A percentile compares a stretch with the other conserved stretches of the same genome.
Conservation (phyloP, 1,140 invertebrate species). For the Aricia agestis region DNA sequence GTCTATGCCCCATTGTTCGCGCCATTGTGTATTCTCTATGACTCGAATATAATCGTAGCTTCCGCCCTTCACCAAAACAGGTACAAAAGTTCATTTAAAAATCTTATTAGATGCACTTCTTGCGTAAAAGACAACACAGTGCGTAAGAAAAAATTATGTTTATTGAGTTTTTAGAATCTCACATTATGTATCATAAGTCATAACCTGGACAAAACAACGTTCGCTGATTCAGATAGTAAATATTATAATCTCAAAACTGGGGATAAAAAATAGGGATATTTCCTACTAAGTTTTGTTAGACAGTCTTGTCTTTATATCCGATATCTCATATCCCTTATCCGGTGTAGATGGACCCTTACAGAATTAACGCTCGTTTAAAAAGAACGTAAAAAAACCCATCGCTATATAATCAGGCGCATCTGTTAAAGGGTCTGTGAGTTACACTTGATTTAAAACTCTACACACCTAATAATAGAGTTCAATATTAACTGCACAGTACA, state of each 20-base stretch:
- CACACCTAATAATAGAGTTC: background rate
- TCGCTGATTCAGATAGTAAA: no score
- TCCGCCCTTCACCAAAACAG: background rate
- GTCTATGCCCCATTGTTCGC: constrained; percentile 19
- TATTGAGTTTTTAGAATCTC: no score
- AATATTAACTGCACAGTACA: background rate
- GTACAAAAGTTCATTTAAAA: no score
- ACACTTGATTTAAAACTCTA: background rate
- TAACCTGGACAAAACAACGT: no score
- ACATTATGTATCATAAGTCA: no score
- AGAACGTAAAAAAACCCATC: background rate
- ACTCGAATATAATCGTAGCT: constrained; percentile 5
- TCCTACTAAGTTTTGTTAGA: no score
- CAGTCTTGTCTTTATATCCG: no score
- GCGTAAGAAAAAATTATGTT: no score
- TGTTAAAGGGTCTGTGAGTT: background rate
- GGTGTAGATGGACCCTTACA: background rate
- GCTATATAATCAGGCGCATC: background rate
- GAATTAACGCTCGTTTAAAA: constrained; percentile 4
- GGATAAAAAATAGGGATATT: no score
- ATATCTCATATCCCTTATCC: background rate
- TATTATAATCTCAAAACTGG: no score
- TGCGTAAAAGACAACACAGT: no score
- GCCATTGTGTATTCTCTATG: constrained; percentile 20
- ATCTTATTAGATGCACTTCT: no score